Percentiles rank a stretch among this genome's conserved stretches.
phyloP scores from a whole-genome alignment of 2,113 vertebrate genomes.

The Pelodiscus sinensis region DNA sequence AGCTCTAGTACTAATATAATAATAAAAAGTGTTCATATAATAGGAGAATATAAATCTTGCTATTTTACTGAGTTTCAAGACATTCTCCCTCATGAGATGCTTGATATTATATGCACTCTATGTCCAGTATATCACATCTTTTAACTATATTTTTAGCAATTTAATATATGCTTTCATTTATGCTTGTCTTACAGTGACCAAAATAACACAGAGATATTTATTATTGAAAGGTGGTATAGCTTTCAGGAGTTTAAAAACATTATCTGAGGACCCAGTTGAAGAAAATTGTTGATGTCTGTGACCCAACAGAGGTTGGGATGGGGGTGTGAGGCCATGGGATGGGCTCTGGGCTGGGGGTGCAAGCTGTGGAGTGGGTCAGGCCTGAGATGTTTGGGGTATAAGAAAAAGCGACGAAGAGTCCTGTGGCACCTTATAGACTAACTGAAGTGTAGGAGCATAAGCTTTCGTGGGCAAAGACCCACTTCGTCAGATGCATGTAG shows the following conservation, averaged over 20 bases:
- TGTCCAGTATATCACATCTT: not conserved
- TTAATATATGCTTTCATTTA: not conserved
- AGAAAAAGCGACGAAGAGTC: too few relatives aligned
- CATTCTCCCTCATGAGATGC: not conserved
- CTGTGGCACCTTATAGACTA: too few relatives aligned
- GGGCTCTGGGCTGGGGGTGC: too few relatives aligned
- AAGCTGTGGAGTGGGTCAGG: too few relatives aligned
- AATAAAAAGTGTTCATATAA: not conserved
- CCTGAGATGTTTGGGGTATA: too few relatives aligned
- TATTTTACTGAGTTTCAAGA: not conserved
- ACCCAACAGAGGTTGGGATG: too few relatives aligned
- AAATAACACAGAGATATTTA: not conserved
- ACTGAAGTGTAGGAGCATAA: too few relatives aligned
- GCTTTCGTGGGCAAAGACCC: too few relatives aligned
- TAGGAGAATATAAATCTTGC: not conserved
- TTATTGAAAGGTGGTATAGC: not conserved
- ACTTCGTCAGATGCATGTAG: too few relatives aligned
- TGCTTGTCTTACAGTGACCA: not conserved
- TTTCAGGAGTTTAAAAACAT: not conserved
- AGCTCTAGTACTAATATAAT: not conserved
- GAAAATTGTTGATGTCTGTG: too few relatives aligned
- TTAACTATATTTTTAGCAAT: not conserved
- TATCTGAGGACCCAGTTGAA: too few relatives aligned
- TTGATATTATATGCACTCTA: not conserved
- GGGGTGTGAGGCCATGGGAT: too few relatives aligned